phyloP scores from a whole-genome alignment of 2,888 invertebrate species.

The Acanthococcus lagerstroemiae region DNA sequence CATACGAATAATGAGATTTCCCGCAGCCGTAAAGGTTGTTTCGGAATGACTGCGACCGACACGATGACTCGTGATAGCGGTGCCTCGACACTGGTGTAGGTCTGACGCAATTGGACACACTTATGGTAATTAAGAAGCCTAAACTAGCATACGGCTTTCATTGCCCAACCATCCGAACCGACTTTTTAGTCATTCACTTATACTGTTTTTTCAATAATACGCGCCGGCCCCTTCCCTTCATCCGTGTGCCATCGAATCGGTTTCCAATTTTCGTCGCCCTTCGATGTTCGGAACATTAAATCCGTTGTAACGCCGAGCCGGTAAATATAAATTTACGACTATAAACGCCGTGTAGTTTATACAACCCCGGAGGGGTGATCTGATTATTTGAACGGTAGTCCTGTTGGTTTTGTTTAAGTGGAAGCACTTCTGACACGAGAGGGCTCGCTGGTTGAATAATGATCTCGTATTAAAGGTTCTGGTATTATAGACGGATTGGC shows the following conservation, averaged over 20 bases:
- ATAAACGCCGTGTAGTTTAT: no score
- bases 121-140: constrained; percentile 30
- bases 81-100: constrained; percentile 28
- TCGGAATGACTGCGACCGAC: neutral
- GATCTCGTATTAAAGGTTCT: no score
- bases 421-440: no score
- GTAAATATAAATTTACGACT: no score
- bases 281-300: no score
- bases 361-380: no score
- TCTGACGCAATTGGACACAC: constrained; percentile 30
- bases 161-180: constrained; percentile 30
- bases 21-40: neutral
- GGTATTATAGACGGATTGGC: no score
- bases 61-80: constrained; percentile 28
- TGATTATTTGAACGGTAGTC: no score
- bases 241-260: neutral
- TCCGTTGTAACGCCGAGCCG: no score
- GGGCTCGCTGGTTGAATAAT: no score
- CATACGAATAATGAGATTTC: neutral
- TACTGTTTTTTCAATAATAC: neutral
- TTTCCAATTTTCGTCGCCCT: constrained; percentile 3
- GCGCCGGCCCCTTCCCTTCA: neutral
- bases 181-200: constrained; percentile 25
- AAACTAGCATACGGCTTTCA: constrained; percentile 27
- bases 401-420: no score